A percentile compares a stretch with the other conserved stretches of the same genome.
phyloP scores from a whole-genome alignment of 2,888 invertebrate genomes.

The Sinotaia quadrata region DNA sequence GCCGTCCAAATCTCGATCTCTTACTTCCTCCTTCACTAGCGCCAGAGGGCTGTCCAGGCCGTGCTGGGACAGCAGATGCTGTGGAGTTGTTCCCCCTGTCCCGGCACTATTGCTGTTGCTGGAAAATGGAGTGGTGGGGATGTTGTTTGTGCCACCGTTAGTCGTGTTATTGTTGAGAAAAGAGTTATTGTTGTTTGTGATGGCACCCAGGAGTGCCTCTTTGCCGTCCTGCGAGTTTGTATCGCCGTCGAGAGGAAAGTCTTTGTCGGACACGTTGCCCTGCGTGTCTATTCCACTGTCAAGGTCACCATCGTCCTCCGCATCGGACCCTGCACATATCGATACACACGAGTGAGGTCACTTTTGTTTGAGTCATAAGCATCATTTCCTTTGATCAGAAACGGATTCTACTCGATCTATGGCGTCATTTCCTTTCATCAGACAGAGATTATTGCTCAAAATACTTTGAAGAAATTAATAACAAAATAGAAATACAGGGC shows the following conservation, averaged over 20 bases:
- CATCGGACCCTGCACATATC: slow-evolving; percentile 60
- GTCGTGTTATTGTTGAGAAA: slow-evolving; percentile 73
- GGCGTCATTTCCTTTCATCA: no score
- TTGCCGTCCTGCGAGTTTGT: slow-evolving; percentile 51
- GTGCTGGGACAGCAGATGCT: slow-evolving; percentile 32
- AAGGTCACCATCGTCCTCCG: slow-evolving; percentile 65
- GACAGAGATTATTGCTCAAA: no score
- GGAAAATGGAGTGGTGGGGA: slow-evolving; percentile 5
- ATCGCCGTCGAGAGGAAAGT: slow-evolving; percentile 58
- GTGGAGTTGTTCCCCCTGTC: background rate
- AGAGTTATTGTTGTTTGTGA: slow-evolving; percentile 74
- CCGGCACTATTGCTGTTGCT: background rate
- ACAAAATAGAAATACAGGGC: no score
- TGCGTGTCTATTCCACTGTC: slow-evolving; percentile 60
- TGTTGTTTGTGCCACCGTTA: slow-evolving; percentile 62
- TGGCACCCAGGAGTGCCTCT: slow-evolving; percentile 45
- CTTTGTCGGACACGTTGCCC: slow-evolving; percentile 63
- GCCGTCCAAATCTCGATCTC: slow-evolving; percentile 30
- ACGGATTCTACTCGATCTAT: no score
- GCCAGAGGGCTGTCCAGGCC: slow-evolving; percentile 37
- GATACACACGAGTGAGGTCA: no score
- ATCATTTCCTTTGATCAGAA: no score
- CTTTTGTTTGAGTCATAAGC: no score
- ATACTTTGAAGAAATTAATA: no score
- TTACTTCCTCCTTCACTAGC: slow-evolving; percentile 41